These are phyloP conservation scores for Cephus spinipes DNA, from an alignment of 2,888 invertebrate genomes.

Conservation along the genomic window DNA sequence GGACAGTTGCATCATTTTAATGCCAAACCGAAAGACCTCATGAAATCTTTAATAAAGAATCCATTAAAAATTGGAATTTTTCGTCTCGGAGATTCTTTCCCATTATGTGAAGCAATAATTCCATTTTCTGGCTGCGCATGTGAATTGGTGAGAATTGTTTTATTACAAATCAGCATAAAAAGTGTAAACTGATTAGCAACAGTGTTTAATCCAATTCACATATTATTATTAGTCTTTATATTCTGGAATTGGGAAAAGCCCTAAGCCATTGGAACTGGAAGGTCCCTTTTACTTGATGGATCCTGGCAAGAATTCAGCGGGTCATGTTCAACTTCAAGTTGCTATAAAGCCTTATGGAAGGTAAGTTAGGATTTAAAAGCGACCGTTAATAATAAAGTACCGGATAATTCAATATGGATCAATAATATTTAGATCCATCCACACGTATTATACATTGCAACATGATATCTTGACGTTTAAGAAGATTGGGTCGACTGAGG, in stretches of 20 bases:
- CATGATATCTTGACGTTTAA: background rate
- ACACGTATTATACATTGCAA: constrained; percentile 27
- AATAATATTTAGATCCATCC: background rate
- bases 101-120: constrained; percentile 32
- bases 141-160: constrained; percentile 34
- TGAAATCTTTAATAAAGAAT: constrained; percentile 25
- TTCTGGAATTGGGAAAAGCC: background rate
- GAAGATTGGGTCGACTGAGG: background rate
- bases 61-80: constrained; percentile 38
- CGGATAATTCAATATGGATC: no score
- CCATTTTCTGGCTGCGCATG: constrained; percentile 40
- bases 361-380: constrained; percentile 18
- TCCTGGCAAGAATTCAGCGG: constrained; percentile 36
- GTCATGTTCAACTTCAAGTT: constrained; percentile 29
- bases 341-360: constrained; percentile 32
- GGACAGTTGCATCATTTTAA: constrained; percentile 38
- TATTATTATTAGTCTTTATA: background rate
- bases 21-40: constrained; percentile 24
- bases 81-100: constrained; percentile 34
- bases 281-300: constrained; percentile 39
- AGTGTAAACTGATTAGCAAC: no score
- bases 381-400: no score
- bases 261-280: constrained; percentile 29
- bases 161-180: background rate
- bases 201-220: no score